Percentiles rank a stretch among this genome's conserved stretches.
Evolutionary conservation across 1,140 invertebrate species (phyloP).

Genomic region (Bactericera cockerelli): DNA sequence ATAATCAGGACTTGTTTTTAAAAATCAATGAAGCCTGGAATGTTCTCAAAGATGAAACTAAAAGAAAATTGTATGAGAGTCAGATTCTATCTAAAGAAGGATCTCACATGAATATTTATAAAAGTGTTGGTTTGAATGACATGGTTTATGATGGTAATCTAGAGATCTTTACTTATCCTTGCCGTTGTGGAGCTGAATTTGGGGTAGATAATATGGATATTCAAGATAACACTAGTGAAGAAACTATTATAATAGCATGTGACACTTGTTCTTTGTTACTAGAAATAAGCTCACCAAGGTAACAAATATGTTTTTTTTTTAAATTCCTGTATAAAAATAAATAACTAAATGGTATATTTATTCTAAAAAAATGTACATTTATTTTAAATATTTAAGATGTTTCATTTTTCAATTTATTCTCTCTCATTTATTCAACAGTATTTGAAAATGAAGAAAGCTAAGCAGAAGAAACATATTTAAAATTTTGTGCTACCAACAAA

Average conservation of each 20-base stretch:
- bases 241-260: constrained; percentile 11
- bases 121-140: constrained; percentile 8
- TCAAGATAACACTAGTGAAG: background rate
- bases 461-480: too few species aligned
- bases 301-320: too few species aligned
- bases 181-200: constrained; percentile 13
- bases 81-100: background rate
- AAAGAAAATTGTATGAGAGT: constrained; percentile 13
- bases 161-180: constrained; percentile 6
- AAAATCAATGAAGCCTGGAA: constrained; percentile 13
- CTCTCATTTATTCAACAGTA: too few species aligned
- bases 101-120: constrained; percentile 10
- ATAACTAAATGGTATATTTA: too few species aligned
- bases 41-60: constrained; percentile 9
- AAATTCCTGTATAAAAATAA: too few species aligned
- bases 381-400: too few species aligned
- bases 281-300: too few species aligned
- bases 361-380: too few species aligned
- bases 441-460: too few species aligned
- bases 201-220: background rate
- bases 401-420: too few species aligned
- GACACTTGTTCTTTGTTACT: constrained; percentile 16
- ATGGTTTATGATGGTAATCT: constrained; percentile 4
- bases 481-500: too few species aligned
- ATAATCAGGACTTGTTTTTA: background rate